phyloP scores from a whole-genome alignment of 2,888 invertebrate species.

The Macrosiphum euphorbiae region DNA sequence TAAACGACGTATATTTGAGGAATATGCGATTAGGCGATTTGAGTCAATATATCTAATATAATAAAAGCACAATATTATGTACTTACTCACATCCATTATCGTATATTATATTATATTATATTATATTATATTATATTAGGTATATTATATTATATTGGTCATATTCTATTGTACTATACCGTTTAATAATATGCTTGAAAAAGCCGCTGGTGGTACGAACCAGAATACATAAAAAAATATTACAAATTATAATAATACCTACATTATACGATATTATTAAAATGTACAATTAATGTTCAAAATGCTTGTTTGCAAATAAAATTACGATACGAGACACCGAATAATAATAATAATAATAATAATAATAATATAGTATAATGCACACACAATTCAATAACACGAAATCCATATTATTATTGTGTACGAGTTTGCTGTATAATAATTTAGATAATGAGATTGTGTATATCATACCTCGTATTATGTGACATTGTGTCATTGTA shows the following conservation, averaged over 20 bases:
- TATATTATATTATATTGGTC: no score
- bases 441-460: conserved; percentile 5
- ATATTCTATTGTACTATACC: neutral
- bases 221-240: neutral
- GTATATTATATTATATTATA: neutral
- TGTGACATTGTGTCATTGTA: neutral
- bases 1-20: neutral
- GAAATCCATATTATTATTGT: neutral
- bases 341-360: neutral
- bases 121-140: no score
- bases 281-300: neutral
- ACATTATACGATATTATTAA: neutral
- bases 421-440: neutral
- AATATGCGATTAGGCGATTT: neutral
- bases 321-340: neutral
- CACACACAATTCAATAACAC: neutral
- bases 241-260: neutral
- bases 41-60: neutral
- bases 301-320: neutral
- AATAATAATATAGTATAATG: neutral
- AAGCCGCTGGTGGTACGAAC: neutral
- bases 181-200: neutral
- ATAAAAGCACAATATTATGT: neutral
- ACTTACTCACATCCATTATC: neutral
- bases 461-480: neutral